Evolutionary conservation across 2,113 vertebrate species (phyloP).

Genomic region (Brachirus orientalis): DNA sequence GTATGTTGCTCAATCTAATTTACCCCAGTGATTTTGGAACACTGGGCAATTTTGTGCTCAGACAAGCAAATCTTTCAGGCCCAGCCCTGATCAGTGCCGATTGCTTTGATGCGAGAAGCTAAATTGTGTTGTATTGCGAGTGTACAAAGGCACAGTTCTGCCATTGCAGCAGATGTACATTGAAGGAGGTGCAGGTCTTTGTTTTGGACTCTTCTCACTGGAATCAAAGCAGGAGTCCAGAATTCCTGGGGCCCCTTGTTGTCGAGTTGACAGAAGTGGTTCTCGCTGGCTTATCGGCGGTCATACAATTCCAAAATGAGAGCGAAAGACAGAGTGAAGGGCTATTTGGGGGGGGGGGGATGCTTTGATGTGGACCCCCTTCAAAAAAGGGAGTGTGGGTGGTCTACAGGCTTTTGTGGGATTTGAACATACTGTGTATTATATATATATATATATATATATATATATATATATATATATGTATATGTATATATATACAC

Average conservation of each 20-base stretch:
- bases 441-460: no score
- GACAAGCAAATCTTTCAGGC: constrained; percentile 54
- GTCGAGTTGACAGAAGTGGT: constrained; percentile 56
- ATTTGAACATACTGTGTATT: constrained; percentile 62
- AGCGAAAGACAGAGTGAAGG: constrained; percentile 28
- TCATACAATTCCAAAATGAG: constrained; percentile 49
- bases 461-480: no score
- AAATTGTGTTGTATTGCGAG: no score
- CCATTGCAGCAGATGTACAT: constrained; percentile 47
- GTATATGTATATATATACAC: no score
- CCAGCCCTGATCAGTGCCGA: constrained; percentile 19
- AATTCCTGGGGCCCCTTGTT: constrained; percentile 44
- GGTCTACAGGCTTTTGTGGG: constrained; percentile 61
- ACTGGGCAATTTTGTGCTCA: constrained; percentile 68
- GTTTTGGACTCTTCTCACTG: constrained; percentile 30
- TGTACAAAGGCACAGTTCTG: no score
- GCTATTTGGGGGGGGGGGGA: constrained; percentile 38
- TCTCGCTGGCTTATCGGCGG: constrained; percentile 59
- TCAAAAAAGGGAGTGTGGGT: constrained; percentile 60
- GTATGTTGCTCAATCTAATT: constrained; percentile 72
- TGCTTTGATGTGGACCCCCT: constrained; percentile 69
- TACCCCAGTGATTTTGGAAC: constrained; percentile 58
- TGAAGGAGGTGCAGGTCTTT: constrained; percentile 45
- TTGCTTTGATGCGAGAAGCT: no score
- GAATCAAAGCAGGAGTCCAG: constrained; percentile 52